Base-by-base conservation (phyloP, 1,140 invertebrate genomes). In the Trachelipus rathkii region DNA sequence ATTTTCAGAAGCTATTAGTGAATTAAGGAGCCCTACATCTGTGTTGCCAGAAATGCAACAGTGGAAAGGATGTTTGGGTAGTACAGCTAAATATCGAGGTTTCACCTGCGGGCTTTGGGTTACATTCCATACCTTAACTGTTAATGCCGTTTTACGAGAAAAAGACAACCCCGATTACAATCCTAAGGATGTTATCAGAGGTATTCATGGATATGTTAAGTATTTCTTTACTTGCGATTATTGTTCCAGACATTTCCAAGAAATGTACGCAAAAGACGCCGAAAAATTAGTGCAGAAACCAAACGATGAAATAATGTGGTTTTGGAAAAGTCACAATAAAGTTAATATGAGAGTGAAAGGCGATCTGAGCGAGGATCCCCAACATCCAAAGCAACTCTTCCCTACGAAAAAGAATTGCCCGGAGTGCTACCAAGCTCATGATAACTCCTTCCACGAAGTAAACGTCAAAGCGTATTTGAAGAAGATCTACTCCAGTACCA, bases 101-200 rank as follows among this genome's bases (percentile, higher is more conserved):
- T 99, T 95, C 84, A 93, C 96, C 0, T 99, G 97, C 86, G 91
- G 94, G 0, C 85, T 99, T 15, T 99, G 97, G 97, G 93, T 90
- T 46, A 86, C 97, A 76, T 99, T 98, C 84, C 97, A 99, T 84
- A 93, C 92, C 67, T 84, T 99, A 24, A 95, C 94, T 10, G 92
- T 97, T 0, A 91, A 91, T 83, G 85, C 86, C 23, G 91, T 91
- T 70, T 89, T 89, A 0, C 85, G 87, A 13, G 83, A 86, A 85
- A 78, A 82, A 73, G 77, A 81, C 72, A 82, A 83, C 72, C 74
- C 81, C 43, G 79, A 76, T 23, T 82, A 79, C 60, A 81, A 85
- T 67, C 89, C 90, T 0, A 84, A 86, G 19, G 88, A 90, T 82
- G 90, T 97, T 13, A 85, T 98, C 0, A 85, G 88, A 80, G 91